Evolutionary conservation across 2,113 vertebrate species (phyloP).

Genomic region (Psammodynastes pulverulentus): DNA sequence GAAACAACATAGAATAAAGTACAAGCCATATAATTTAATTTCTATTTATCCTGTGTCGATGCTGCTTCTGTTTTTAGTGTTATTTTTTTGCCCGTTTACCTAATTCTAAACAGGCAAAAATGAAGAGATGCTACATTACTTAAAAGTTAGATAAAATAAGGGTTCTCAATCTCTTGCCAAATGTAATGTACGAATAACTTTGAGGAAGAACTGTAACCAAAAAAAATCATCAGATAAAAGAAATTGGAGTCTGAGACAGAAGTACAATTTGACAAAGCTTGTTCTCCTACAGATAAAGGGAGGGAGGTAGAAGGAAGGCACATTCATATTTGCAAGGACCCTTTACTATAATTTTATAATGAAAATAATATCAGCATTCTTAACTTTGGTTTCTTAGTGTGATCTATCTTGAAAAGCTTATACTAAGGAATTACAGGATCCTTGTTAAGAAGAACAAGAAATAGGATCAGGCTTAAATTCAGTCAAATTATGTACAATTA

Average conservation of each 20-base stretch:
- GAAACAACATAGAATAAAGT: neutral
- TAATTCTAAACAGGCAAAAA: neutral
- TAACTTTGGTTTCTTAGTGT: neutral
- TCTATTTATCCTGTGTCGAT: neutral
- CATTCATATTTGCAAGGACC: neutral
- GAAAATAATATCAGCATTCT: neutral
- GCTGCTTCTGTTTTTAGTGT: neutral
- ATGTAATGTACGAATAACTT: neutral
- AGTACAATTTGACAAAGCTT: neutral
- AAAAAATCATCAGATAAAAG: neutral
- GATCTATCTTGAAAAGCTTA: neutral
- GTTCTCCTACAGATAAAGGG: neutral
- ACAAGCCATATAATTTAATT: neutral
- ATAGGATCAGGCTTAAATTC: neutral
- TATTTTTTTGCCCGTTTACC: neutral
- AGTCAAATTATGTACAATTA: neutral
- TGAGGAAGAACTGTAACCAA: neutral
- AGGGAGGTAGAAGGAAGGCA: neutral
- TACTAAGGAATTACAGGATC: neutral
- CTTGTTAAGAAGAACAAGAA: neutral
- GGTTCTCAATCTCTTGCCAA: neutral
- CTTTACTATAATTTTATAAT: neutral
- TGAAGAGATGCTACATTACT: neutral
- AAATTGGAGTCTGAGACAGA: neutral
- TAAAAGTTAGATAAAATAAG: neutral